Evolutionary conservation across 2,888 invertebrate genomes (phyloP), one percentile per base, ranked within the genome.

Genomic region (Venustoraphidia nigricollis): DNA sequence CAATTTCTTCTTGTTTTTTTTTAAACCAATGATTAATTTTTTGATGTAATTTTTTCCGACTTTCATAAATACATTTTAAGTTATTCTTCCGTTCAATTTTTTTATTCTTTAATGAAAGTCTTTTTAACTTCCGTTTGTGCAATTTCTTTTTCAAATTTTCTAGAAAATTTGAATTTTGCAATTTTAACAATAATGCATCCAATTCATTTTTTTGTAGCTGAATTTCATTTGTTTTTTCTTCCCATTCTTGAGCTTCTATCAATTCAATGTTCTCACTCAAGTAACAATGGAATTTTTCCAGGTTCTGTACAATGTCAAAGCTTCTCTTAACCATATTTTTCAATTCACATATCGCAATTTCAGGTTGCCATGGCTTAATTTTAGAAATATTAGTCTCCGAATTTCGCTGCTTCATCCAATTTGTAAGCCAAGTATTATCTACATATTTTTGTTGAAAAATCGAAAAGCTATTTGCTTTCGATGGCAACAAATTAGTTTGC

Each of bases 21-120:
- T 76, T 73, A 51, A 83, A 66, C 71, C 82, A 81, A 42, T 74
- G 71, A 66, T 86, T 80, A 54, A 81, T 79, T 53, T 75, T 69
- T 47, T 74, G 66, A 50, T 82, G 76, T 46, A 70, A 65, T 54
- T 75, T 73, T 52, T 68, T 61, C 48, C 70, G 62, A 40, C 65
- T 63, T 51, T 62, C 62, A 9, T 66, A 63, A 53, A 66, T 60
- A 54, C 69, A 72, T 41, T 67, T 65, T 13, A 54, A 58, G 37
- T 60, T 56, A 36, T 64, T 60, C 41, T 66, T 63, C 60, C 70
- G 68, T 54, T 72, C 70, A 52, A 70, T 55, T 50, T 72, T 61
- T 52, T 69, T 62, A 53, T 74, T 65, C 57, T 72, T 76, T 14
- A 70, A 67, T 36, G 65, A 62, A 51, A 68, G 36, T n/a, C 69